A percentile compares a stretch with the other conserved stretches of the same genome.
Conservation (phyloP, 2,797 vertebrate genomes). For the Psittacula echo region DNA sequence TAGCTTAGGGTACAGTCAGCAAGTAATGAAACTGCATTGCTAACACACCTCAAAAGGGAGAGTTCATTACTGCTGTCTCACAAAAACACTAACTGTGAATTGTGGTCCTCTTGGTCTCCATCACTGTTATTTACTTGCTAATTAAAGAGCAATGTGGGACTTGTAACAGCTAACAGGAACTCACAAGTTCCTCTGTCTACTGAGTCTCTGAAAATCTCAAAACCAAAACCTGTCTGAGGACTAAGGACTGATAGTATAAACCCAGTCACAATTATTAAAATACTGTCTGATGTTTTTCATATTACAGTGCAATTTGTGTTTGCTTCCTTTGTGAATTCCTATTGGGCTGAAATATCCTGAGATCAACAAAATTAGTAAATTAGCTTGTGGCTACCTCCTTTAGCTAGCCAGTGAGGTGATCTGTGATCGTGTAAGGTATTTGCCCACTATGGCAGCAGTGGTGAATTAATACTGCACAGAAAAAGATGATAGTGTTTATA, state of each 20-base stretch:
- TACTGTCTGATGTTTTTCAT: neutral
- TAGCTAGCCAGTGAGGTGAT: neutral
- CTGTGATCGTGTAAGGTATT: neutral
- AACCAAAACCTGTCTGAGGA: neutral
- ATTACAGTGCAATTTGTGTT: neutral
- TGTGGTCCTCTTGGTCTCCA: neutral
- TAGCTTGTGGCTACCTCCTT: neutral
- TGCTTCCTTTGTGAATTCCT: neutral
- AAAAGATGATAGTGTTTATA: neutral
- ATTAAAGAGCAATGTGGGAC: conserved; percentile 22
- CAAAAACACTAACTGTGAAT: neutral
- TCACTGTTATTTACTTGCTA: neutral
- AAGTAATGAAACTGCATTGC: neutral
- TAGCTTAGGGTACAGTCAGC: neutral
- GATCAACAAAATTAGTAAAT: neutral
- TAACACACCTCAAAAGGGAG: neutral
- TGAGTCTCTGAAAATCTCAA: neutral
- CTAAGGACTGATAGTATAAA: neutral
- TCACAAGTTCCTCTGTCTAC: neutral
- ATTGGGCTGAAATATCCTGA: neutral
- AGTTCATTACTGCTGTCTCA: neutral
- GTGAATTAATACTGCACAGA: neutral
- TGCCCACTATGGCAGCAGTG: neutral
- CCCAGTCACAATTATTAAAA: neutral
- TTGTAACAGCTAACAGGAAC: neutral